Percentiles rank a stretch among this genome's conserved stretches.
Conservation (phyloP, 2,888 invertebrate genomes). For the Caenorhabditis becei region DNA sequence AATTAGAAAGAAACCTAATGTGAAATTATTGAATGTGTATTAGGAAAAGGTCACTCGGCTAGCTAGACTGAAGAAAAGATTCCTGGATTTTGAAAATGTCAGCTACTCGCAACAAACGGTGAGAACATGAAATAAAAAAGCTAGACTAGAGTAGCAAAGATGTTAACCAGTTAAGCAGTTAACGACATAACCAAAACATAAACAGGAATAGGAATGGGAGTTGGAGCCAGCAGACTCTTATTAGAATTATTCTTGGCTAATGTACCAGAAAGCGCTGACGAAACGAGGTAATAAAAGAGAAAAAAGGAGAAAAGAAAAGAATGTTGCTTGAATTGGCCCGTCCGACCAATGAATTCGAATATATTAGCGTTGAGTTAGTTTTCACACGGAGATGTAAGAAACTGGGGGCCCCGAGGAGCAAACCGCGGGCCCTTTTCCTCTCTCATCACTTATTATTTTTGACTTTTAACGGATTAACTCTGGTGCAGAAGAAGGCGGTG, state of each 20-base stretch:
- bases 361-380: conserved; percentile 34
- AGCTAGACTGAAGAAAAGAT: too few species aligned
- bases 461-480: conserved; percentile 50
- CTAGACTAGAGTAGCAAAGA: conserved; percentile 8
- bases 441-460: conserved; percentile 55
- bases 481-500: conserved; percentile 49
- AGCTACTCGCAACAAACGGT: too few species aligned
- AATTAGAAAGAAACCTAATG: too few species aligned
- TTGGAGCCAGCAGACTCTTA: conserved; percentile 28
- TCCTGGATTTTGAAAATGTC: too few species aligned
- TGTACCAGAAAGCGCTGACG: conserved; percentile 46
- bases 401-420: conserved; percentile 16
- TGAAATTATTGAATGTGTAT: too few species aligned
- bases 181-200: conserved; percentile 20
- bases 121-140: not conserved
- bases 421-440: conserved; percentile 1
- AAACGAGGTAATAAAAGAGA: not conserved
- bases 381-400: conserved; percentile 55
- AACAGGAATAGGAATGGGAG: conserved; percentile 26
- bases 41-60: too few species aligned
- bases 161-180: conserved; percentile 9
- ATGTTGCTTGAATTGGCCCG: conserved; percentile 38
- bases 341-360: conserved; percentile 41
- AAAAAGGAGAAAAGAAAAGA: conserved; percentile 14
- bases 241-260: conserved; percentile 56